Evolutionary conservation across 1,140 invertebrate genomes (phyloP), one percentile per base, ranked within the genome.

Genomic region (Sitophilus oryzae): DNA sequence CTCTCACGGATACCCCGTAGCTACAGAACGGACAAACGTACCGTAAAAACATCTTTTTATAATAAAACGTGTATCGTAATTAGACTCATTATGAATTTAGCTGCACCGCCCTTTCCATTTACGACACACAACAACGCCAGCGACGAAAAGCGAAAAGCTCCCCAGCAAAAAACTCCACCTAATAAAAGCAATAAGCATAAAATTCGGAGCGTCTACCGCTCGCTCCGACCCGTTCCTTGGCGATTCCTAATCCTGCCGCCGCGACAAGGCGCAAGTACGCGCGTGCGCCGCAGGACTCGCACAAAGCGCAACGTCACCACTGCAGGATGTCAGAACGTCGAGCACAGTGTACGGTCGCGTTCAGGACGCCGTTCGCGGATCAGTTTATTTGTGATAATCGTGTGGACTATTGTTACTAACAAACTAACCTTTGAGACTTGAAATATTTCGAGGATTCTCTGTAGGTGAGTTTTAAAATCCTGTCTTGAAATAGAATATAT

Each of bases 241-340:
- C 14, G 38, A 14, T 14, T 40, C 38, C 38, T 40, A 20, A 40
- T 40, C 38, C 14, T 6, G 14, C 5, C 5, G 5, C 38, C 5
- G 5, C 38, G 8, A 20, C 15, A 30, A 15, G 30, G 57, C 59
- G 59, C 59, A 60, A 34, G 59, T 41, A 34, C 22, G 19, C 59
- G 20, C n/a, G n/a, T 60, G 59, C 59, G 59, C 59, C 18, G 11
- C 23, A 10, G 8, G 11, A 6, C 36, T 6, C n/a, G 18, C 18
- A 34, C 48, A 11, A 42, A 51, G 19, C 15, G 48, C 48, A 25
- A 51, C 48, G 48, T 51, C 48, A 51, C 48, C 38, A n/a, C 46
- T 51, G 48, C 48, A 51, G 36, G 36, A 51, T 35, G 11, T 21
- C 46, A 51, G 48, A 23, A n/a, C n/a, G 15, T 19, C 46, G 21